Conservation (phyloP, 2,797 vertebrate species). For the Hemitrygon akajei region DNA sequence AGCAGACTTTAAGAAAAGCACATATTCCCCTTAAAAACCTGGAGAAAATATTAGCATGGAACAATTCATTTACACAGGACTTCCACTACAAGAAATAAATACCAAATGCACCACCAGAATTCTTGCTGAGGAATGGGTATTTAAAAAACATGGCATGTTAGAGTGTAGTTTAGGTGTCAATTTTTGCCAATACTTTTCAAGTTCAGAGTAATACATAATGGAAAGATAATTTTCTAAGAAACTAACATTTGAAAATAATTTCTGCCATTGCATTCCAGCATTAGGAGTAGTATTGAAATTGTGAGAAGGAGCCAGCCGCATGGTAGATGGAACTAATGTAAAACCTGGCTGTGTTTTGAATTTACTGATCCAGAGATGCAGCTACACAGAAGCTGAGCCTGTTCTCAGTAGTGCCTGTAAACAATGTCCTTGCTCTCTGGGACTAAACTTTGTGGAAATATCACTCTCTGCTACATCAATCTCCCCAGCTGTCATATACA, state of each 20-base stretch:
- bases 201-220: background rate
- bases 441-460: background rate
- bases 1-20: background rate
- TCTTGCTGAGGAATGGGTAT: background rate
- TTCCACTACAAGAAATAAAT: background rate
- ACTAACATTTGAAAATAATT: background rate
- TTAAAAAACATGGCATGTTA: background rate
- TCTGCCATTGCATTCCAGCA: background rate
- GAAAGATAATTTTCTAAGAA: background rate
- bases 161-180: background rate
- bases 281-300: background rate
- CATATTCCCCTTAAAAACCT: background rate
- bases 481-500: background rate
- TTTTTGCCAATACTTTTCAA: background rate
- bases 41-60: background rate
- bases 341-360: background rate
- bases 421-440: background rate
- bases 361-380: background rate
- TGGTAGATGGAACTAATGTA: no score
- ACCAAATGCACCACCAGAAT: background rate
- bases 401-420: background rate
- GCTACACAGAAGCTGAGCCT: background rate
- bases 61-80: background rate
- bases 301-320: background rate
- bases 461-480: background rate